These are phyloP conservation scores for Cardinalis cardinalis DNA, from an alignment of 2,113 vertebrate genomes.

Conservation along the genomic window DNA sequence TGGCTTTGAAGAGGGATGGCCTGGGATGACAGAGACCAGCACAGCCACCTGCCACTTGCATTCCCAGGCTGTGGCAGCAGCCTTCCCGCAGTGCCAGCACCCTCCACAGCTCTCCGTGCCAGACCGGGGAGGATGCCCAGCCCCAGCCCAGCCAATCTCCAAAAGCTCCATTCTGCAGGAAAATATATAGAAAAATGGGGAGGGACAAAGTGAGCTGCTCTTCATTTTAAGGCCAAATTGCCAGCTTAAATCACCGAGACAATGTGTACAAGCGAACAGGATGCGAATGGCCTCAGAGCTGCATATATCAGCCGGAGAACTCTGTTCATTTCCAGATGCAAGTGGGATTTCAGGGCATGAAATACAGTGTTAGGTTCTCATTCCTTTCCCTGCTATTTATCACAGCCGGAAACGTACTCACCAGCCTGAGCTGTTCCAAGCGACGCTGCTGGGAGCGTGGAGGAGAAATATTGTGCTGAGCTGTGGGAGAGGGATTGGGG, in stretches of 20 bases:
- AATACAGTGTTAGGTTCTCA: conserved; percentile 7
- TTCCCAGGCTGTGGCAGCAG: background rate
- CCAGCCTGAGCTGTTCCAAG: conserved; percentile 7
- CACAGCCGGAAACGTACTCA: background rate
- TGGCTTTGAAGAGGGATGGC: background rate
- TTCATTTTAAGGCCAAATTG: conserved; percentile 50
- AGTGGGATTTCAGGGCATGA: conserved; percentile 35
- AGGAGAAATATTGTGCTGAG: conserved; percentile 50
- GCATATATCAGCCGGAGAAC: conserved; percentile 11
- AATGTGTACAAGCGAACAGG: conserved; percentile 41
- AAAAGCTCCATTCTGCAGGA: background rate
- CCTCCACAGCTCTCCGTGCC: background rate
- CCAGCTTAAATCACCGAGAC: conserved; percentile 41
- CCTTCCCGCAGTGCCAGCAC: accelerated
- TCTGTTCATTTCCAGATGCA: conserved; percentile 2
- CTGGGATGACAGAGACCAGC: background rate
- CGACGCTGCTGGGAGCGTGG: conserved; percentile 21
- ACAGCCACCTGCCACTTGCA: background rate
- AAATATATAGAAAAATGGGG: conserved; percentile 12
- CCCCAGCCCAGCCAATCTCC: background rate
- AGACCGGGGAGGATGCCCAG: background rate
- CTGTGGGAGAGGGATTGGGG: background rate
- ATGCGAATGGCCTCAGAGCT: conserved; percentile 2
- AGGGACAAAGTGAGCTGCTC: conserved; percentile 25
- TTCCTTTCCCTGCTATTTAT: conserved; percentile 38